These are phyloP conservation scores for Gambusia yucatana DNA, from an alignment of 2,797 vertebrate genomes.

Conservation along the genomic window DNA sequence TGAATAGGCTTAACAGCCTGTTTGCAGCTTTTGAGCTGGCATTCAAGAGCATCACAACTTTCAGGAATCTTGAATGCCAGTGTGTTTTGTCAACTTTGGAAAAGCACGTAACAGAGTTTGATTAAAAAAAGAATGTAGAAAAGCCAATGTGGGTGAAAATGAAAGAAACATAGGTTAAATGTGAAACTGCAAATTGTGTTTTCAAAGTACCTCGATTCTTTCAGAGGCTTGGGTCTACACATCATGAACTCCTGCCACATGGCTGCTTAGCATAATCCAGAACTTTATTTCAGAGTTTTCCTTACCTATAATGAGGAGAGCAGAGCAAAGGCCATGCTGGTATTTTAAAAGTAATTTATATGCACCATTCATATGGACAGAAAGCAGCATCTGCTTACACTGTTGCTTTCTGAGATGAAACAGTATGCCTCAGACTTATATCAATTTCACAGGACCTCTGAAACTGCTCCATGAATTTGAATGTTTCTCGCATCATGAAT, in stretches of 20 bases:
- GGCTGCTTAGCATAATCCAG: conserved; percentile 54
- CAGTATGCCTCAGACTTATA: conserved; percentile 41
- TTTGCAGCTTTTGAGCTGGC: conserved; percentile 51
- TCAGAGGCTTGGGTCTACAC: conserved; percentile 38
- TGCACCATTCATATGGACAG: conserved; percentile 63
- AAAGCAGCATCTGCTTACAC: conserved; percentile 44
- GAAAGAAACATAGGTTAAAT: background rate
- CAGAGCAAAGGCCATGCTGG: conserved; percentile 57
- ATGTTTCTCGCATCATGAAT: conserved; percentile 33
- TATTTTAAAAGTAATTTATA: conserved; percentile 70
- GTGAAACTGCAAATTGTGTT: conserved; percentile 17
- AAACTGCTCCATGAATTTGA: conserved; percentile 54
- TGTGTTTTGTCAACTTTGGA: background rate
- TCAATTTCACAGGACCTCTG: conserved; percentile 56
- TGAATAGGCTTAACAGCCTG: conserved; percentile 47
- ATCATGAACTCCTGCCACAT: conserved; percentile 28
- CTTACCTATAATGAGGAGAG: conserved; percentile 60
- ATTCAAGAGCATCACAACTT: conserved; percentile 42
- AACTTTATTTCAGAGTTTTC: conserved; percentile 43
- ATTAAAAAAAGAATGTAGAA: conserved; percentile 15
- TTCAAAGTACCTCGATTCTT: background rate
- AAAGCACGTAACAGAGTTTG: conserved; percentile 17
- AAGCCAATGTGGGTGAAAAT: background rate
- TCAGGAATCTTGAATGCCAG: conserved; percentile 23
- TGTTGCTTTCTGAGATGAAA: conserved; percentile 59